These are phyloP conservation scores for Lerema accius DNA, from an alignment of 1,140 invertebrate species.

Conservation along the genomic window DNA sequence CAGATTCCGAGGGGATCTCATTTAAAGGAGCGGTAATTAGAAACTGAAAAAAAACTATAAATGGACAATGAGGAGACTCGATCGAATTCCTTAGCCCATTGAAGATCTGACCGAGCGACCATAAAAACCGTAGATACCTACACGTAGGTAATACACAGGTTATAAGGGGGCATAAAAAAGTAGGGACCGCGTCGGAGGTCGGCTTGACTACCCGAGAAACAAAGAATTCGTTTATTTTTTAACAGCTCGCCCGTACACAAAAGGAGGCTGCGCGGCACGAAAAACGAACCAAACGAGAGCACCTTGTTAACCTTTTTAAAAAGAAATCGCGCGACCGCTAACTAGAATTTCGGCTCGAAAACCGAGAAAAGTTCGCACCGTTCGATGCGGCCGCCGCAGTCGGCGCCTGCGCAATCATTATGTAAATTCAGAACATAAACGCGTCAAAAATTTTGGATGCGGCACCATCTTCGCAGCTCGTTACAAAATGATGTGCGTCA, in stretches of 20 bases:
- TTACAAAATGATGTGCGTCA: constrained; percentile 54
- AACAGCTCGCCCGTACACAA: constrained; percentile 81
- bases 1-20: constrained; percentile 47
- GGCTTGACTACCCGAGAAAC: constrained; percentile 80
- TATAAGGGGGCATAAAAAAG: constrained; percentile 81
- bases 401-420: constrained; percentile 77
- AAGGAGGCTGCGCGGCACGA: constrained; percentile 76
- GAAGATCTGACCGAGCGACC: constrained; percentile 79
- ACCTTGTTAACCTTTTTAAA: constrained; percentile 82
- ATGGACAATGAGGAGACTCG: constrained; percentile 73
- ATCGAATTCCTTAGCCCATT: constrained; percentile 82
- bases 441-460: constrained; percentile 56
- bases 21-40: constrained; percentile 62
- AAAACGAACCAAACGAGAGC: constrained; percentile 79
- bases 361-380: constrained; percentile 73
- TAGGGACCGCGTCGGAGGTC: constrained; percentile 80
- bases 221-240: constrained; percentile 83
- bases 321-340: constrained; percentile 78
- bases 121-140: constrained; percentile 82
- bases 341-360: constrained; percentile 81
- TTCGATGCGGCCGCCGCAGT: constrained; percentile 54
- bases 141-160: constrained; percentile 81
- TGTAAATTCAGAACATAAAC: constrained; percentile 72
- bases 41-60: constrained; percentile 58
- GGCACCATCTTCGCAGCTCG: constrained; percentile 48